Evolutionary conservation across 2,797 vertebrate genomes (phyloP).

Genomic region (Lophotriccus pileatus): DNA sequence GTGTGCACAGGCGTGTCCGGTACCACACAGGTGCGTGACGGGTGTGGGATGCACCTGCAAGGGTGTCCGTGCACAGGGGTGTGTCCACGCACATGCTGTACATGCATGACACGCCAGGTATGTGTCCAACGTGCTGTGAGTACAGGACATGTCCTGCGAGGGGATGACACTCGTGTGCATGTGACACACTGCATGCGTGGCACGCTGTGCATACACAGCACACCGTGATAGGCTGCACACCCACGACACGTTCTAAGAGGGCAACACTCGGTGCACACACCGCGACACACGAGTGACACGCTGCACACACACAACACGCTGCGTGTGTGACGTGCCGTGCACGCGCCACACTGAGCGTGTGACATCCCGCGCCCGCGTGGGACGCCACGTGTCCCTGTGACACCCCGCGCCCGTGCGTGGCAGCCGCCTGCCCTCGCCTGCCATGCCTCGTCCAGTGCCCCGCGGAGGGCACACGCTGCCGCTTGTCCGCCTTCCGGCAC

Average conservation of each 20-base stretch:
- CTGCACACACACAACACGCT: background rate
- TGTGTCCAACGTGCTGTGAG: accelerated
- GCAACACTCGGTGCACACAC: too few species aligned
- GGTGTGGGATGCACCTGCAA: accelerated
- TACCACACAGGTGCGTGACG: accelerated
- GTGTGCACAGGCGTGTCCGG: accelerated
- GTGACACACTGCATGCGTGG: background rate
- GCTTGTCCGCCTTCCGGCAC: background rate
- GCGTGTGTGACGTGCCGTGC: accelerated
- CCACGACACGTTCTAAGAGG: too few species aligned
- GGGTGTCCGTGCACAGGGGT: background rate
- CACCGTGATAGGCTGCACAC: too few species aligned
- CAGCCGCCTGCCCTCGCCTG: background rate
- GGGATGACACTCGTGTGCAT: background rate
- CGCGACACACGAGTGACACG: background rate
- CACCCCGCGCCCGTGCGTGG: background rate
- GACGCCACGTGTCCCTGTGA: accelerated
- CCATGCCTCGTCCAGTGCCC: background rate
- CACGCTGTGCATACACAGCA: too few species aligned
- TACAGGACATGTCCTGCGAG: background rate
- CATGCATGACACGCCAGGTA: accelerated
- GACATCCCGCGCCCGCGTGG: accelerated
- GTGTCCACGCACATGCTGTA: background rate
- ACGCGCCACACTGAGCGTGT: background rate
- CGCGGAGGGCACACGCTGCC: background rate